Evolutionary conservation across 2,113 vertebrate genomes (phyloP).

Genomic region (Mormyrus lacerda): DNA sequence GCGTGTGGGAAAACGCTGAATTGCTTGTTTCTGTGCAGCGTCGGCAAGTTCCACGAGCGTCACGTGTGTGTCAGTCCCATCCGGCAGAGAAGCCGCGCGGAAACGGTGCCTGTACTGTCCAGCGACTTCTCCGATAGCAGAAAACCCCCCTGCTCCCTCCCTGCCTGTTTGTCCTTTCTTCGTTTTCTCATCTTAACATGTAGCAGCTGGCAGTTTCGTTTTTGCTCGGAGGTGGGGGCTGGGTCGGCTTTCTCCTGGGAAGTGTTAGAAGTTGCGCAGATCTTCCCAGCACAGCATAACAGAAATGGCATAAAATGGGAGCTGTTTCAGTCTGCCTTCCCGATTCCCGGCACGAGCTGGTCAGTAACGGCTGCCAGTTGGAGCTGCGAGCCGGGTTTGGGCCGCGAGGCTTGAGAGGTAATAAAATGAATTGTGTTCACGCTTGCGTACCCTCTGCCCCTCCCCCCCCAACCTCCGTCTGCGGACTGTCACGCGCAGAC

Average conservation of each 20-base stretch:
- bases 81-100: not conserved
- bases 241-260: not conserved
- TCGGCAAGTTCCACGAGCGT: not conserved
- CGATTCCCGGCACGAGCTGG: slow-evolving; percentile 22
- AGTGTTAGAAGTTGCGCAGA: not conserved
- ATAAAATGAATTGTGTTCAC: slow-evolving; percentile 26
- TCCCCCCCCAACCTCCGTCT: not conserved
- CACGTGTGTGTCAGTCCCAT: not conserved
- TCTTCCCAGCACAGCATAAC: not conserved
- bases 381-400: slow-evolving; percentile 14
- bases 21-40: not conserved
- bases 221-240: not conserved
- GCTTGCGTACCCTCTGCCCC: not conserved
- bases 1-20: not conserved
- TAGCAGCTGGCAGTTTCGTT: not conserved
- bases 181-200: not conserved
- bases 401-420: slow-evolving; percentile 18
- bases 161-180: not conserved
- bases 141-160: not conserved
- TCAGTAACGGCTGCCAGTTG: slow-evolving; percentile 27
- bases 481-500: not conserved
- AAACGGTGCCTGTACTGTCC: not conserved
- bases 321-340: not conserved
- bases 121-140: not conserved
- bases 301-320: not conserved